Evolutionary conservation across 64 coral and sea anemone species (phyloP).

Genomic region (Montipora capricornis): DNA sequence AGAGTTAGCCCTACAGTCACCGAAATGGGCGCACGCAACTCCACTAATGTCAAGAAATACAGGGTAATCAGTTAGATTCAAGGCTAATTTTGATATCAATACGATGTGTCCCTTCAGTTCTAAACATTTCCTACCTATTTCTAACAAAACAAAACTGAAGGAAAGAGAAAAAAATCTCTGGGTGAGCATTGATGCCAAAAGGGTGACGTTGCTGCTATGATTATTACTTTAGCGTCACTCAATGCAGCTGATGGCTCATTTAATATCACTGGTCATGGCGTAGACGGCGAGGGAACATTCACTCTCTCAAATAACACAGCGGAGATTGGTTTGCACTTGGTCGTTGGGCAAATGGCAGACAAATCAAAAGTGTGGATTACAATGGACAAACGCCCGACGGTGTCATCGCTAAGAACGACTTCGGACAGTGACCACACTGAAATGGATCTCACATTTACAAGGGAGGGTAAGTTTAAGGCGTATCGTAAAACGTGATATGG

Average conservation of each 20-base stretch:
- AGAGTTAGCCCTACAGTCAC: too few relatives aligned
- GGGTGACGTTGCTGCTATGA: too few relatives aligned
- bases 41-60: too few relatives aligned
- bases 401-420: slow-evolving; percentile 12
- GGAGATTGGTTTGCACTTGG: slow-evolving; percentile 44
- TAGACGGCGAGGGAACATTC: slow-evolving; percentile 69
- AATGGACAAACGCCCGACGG: not conserved
- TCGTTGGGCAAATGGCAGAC: slow-evolving; percentile 15
- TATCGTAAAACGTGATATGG: too few relatives aligned
- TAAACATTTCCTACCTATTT: too few relatives aligned
- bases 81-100: too few relatives aligned
- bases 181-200: too few relatives aligned
- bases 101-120: too few relatives aligned
- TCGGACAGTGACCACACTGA: slow-evolving; percentile 6
- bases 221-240: not conserved
- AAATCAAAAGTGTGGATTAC: not conserved
- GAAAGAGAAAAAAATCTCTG: too few relatives aligned
- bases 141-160: too few relatives aligned
- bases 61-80: too few relatives aligned
- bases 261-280: slow-evolving; percentile 55
- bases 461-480: slow-evolving; percentile 10
- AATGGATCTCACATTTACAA: slow-evolving; percentile 11
- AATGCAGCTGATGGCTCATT: slow-evolving; percentile 37
- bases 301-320: slow-evolving; percentile 29
- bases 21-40: not conserved